Evolutionary conservation across 2,113 vertebrate genomes (phyloP).

Genomic region (Anhinga rufa): DNA sequence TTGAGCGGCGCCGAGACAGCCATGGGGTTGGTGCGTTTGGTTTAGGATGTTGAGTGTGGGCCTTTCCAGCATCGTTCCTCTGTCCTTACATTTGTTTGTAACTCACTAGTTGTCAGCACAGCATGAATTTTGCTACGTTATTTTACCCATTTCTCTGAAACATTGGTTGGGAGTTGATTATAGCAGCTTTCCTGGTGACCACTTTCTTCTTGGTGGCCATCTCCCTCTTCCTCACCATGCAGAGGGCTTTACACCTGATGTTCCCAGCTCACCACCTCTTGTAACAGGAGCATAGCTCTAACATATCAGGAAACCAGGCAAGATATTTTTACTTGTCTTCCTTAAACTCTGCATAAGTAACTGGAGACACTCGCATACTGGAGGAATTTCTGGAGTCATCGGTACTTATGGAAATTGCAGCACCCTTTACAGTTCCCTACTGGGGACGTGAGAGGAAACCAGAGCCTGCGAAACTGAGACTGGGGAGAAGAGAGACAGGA

Average conservation of each 20-base stretch:
- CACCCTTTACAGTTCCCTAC: neutral
- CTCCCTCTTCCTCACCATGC: neutral
- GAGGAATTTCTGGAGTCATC: neutral
- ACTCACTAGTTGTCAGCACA: neutral
- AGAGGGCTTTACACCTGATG: neutral
- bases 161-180: neutral
- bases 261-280: neutral
- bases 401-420: neutral
- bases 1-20: rapidly evolving
- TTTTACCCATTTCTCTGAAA: neutral
- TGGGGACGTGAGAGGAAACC: neutral
- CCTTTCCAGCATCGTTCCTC: rapidly evolving
- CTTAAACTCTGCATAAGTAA: neutral
- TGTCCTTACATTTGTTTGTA: neutral
- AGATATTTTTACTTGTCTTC: neutral
- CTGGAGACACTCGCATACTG: neutral
- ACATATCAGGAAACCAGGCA: neutral
- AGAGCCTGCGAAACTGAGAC: neutral
- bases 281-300: neutral
- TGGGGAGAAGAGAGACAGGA: neutral
- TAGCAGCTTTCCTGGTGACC: neutral
- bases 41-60: neutral
- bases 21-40: neutral
- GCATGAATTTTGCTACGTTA: neutral
- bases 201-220: neutral